Evolutionary conservation across 1,140 invertebrate species (phyloP), one percentile per base, ranked within the genome.

Genomic region (Diuraphis noxia): DNA sequence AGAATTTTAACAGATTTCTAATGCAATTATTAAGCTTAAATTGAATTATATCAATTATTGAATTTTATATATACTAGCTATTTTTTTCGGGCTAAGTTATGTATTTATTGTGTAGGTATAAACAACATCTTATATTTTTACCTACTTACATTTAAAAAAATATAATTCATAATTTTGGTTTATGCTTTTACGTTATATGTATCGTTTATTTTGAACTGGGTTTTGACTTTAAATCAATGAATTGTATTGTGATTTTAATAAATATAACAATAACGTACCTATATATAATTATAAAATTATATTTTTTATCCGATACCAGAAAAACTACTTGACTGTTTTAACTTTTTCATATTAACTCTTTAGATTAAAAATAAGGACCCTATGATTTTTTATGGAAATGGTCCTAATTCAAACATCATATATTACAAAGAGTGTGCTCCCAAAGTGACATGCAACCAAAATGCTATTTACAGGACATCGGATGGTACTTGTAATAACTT

Each of bases 401-500:
- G 40, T 9, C 87, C 87, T 9, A 0, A n/a, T 30, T 88, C 36
- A n/a, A 88, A 88, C 40, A 19, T 8, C 4, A 34, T 63, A 40
- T 88, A 88, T 21, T 88, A 88, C 19, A 19, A 88, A 21, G 6
- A 72, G 0, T 88, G 87, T 63, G 87, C 52, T 19, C 25, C 17
- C 1, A 30, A 5, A 30, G 52, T 88, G 1, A 40, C 38, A 1
- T 91, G 89, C 34, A 43, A 81, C 13, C 38, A n/a, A 81, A 49
- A 36, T 30, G 38, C 41, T 9, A n/a, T n/a, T 84, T 98, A 97
- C 93, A 95, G 97, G 40, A 95, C 95, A 1, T 95, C 96, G 86
- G 97, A 98, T 93, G 97, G 97, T 0, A 96, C 96, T 2, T 98
- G 98, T 93, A 98, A 98, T 93, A 98, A 98, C 94, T 93, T 97